These are phyloP conservation scores for Craniophora ligustri DNA, from an alignment of 2,888 invertebrate genomes.

Conservation along the genomic window DNA sequence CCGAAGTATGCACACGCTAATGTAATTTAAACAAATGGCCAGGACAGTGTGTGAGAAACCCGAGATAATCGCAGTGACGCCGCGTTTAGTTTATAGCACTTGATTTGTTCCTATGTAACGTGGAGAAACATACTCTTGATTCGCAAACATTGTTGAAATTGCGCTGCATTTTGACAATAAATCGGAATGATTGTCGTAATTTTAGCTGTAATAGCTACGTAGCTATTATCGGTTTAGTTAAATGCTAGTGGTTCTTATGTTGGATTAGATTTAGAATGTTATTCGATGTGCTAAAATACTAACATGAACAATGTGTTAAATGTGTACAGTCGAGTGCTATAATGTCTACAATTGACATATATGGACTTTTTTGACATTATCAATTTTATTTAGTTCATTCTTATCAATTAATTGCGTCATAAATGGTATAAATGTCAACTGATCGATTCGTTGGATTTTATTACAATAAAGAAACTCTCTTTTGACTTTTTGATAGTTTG, in stretches of 20 bases:
- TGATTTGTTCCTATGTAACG: slow-evolving; percentile 62
- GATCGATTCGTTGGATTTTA: no score
- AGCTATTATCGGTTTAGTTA: slow-evolving; percentile 14
- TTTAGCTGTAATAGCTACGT: slow-evolving; percentile 11
- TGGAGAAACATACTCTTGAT: slow-evolving; percentile 23
- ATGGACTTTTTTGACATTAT: no score
- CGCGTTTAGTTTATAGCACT: slow-evolving; percentile 71
- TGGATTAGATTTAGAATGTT: background rate
- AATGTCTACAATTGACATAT: no score
- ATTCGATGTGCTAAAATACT: background rate
- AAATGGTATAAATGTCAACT: no score
- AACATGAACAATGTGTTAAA: no score
- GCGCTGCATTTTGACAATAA: slow-evolving; percentile 20
- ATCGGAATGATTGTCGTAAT: slow-evolving; percentile 19
- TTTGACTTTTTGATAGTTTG: no score
- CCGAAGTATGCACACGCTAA: slow-evolving; percentile 81
- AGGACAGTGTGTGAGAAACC: slow-evolving; percentile 85
- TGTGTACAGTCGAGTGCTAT: no score
- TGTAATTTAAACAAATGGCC: slow-evolving; percentile 87
- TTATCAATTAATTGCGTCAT: no score
- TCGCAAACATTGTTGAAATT: slow-evolving; percentile 18
- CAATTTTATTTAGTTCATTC: no score
- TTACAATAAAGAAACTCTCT: no score
- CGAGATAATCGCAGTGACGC: slow-evolving; percentile 77
- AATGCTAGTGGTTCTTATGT: background rate